Conservation (phyloP, 1,140 invertebrate genomes). For the Philaenus spumarius region DNA sequence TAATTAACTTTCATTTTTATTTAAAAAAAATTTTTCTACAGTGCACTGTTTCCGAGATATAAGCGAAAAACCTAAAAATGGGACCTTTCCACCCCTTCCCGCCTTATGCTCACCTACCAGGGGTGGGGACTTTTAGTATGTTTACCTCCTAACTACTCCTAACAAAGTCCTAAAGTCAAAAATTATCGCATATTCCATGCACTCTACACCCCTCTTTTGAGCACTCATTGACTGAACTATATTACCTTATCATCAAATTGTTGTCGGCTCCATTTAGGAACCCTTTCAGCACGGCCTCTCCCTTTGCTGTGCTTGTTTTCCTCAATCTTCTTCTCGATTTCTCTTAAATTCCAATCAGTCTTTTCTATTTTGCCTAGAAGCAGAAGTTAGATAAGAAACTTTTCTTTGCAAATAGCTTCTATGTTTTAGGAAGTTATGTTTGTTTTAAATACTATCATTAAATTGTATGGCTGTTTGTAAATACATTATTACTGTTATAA, state of each 20-base stretch:
- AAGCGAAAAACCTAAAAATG: too few relatives aligned
- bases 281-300: conserved; percentile 63
- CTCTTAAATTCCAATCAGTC: conserved; percentile 87
- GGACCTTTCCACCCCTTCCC: too few relatives aligned
- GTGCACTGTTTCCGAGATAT: too few relatives aligned
- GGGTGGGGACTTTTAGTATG: too few relatives aligned
- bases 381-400: too few relatives aligned
- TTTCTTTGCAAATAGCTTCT: neutral
- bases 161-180: too few relatives aligned
- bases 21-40: conserved; percentile 4
- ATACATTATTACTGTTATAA: neutral
- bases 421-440: neutral
- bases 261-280: conserved; percentile 85
- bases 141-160: too few relatives aligned
- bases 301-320: conserved; percentile 69
- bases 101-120: too few relatives aligned
- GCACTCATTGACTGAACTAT: too few relatives aligned
- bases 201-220: too few relatives aligned
- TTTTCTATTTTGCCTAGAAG: conserved; percentile 71
- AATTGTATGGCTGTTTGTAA: neutral
- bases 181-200: too few relatives aligned
- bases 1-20: too few relatives aligned
- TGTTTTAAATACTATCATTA: neutral
- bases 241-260: conserved; percentile 50
- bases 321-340: conserved; percentile 85